Percentiles rank a stretch among this genome's conserved stretches.
phyloP scores from a whole-genome alignment of 2,888 invertebrate species.

The Cybosia mesomella region DNA sequence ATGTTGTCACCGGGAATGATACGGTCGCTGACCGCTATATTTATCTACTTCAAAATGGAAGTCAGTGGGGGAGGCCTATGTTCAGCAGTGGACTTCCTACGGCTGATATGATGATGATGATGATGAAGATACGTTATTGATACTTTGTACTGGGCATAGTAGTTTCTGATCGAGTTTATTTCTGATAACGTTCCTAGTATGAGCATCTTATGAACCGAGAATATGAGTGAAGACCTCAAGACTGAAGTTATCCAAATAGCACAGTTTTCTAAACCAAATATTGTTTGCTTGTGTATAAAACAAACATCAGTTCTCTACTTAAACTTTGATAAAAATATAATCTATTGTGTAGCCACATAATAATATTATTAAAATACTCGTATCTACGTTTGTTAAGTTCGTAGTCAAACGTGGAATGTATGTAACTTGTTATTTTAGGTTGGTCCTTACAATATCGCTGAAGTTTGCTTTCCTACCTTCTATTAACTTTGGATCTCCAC shows the following conservation, averaged over 20 bases:
- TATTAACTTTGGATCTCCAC: slow-evolving; percentile 25
- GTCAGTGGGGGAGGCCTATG: no score
- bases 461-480: slow-evolving; percentile 23
- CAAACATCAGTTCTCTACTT: not conserved
- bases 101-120: no score
- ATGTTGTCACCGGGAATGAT: no score
- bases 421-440: slow-evolving; percentile 30
- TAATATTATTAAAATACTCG: no score
- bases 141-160: not conserved
- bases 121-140: not conserved
- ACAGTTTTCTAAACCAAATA: not conserved
- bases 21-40: not conserved
- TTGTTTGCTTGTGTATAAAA: no score
- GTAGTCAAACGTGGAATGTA: not conserved
- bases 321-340: not conserved
- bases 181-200: not conserved
- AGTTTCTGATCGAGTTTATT: not conserved
- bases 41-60: no score
- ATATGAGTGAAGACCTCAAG: no score
- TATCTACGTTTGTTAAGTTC: not conserved
- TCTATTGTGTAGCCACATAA: no score
- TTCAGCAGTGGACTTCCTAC: no score
- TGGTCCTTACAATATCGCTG: slow-evolving; percentile 11
- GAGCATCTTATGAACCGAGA: not conserved
- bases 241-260: not conserved